A percentile compares a stretch with the other conserved stretches of the same genome.
Evolutionary conservation across 2,113 vertebrate species (phyloP).

Genomic region (Lasiurus borealis): DNA sequence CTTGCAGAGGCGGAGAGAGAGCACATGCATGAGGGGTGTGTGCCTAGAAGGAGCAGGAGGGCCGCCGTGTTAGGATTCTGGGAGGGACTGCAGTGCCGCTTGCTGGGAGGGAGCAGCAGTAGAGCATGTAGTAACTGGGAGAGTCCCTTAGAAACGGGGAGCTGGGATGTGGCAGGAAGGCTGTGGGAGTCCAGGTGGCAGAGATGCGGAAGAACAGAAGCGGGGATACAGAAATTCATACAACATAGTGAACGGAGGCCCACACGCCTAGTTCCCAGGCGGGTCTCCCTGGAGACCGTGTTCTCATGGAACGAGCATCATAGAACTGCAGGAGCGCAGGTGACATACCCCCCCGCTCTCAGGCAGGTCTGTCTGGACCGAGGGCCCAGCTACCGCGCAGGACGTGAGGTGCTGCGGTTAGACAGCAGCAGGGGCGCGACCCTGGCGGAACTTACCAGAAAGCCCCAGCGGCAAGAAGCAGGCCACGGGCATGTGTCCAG

Average conservation of each 20-base stretch:
- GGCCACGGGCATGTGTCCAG: not conserved
- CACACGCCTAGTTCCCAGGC: not conserved
- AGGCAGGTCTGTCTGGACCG: not conserved
- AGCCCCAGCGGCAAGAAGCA: slow-evolving; percentile 22
- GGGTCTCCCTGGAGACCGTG: not conserved
- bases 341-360: not conserved
- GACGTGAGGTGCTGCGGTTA: not conserved
- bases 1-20: not conserved
- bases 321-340: not conserved
- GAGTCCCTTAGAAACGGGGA: not conserved
- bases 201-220: not conserved
- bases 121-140: not conserved
- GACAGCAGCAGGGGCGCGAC: slow-evolving; percentile 9
- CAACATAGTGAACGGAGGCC: not conserved
- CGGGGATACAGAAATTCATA: not conserved
- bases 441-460: not conserved
- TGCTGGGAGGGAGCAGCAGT: not conserved
- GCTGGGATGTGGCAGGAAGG: not conserved
- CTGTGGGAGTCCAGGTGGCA: not conserved
- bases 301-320: not conserved
- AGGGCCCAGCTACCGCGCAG: not conserved
- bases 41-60: not conserved
- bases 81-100: not conserved
- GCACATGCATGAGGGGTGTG: not conserved
- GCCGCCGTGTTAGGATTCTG: not conserved